Base-by-base conservation (phyloP, 1,140 invertebrate genomes). In the Panulirus ornatus region DNA sequence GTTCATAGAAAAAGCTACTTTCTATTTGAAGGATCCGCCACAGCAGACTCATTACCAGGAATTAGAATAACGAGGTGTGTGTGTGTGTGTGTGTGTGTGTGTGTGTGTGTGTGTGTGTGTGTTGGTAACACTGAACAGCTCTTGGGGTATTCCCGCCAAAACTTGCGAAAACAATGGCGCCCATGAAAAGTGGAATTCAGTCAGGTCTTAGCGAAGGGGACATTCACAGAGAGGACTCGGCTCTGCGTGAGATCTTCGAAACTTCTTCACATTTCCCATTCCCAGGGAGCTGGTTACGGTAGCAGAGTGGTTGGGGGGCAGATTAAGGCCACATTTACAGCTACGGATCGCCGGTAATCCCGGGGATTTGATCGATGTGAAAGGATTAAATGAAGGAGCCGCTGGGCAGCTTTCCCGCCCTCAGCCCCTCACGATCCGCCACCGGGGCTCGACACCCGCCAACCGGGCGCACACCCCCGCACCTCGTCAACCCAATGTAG, bases 361-460 rank as follows among this genome's bases (percentile, higher is more conserved):
- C 9, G 22, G 36, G 51, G 5, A 27, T 76, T 78, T 86, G 84
- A 86, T 86, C 47, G 84, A 86, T 76, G 84, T 44, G 44, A 36
- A 86, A 76, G 71, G 40, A 76, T 86, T 54, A 86, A 86, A 86
- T 73, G 84, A 58, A 86, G 84, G 73, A 86, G 73, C 73, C 71
- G 22, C 30, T 75, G 84, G 36, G 30, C 71, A 75, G 73, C 66
- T 78, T 76, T 76, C 73, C 71, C 36, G 73, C 47, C 73, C 84
- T 76, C 71, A 30, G 51, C 38, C 36, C 84, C 71, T 86, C 84
- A 86, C 84, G 84, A 76, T 47, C 84, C 71, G 84, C 71, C 71
- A 76, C 40, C 63, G 84, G 58, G 84, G 84, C 27, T 54, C 14
- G 47, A 34, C 34, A n/a, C 0, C 58, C 40, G 34, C 66, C 63